Base-by-base conservation (phyloP, 1,140 invertebrate genomes). In the Solenopsis fugax region DNA sequence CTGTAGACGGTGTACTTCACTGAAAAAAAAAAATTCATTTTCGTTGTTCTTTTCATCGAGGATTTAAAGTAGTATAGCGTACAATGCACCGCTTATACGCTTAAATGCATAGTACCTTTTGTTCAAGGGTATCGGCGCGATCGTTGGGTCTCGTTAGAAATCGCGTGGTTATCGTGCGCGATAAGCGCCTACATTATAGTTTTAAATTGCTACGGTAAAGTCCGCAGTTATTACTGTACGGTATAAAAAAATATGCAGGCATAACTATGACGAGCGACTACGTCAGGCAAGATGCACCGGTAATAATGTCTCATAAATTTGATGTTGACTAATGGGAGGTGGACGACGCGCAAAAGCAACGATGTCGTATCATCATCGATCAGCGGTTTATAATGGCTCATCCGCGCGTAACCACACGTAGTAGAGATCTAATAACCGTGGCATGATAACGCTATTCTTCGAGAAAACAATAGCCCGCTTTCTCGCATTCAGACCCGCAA, bases 151-250 rank as follows among this genome's bases (percentile, higher is more conserved):
- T 78, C 34, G n/a, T 72, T 82, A 34, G 41, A 4, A 82, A 82
- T 82, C 54, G 80, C 67, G 18, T 50, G 29, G n/a, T 45, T 82
- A 60, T 48, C 67, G 69, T 24, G 41, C 18, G 41, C 54, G 80
- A 84, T 62, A 84, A 84, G 37, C 45, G 41, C 16, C 9, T 84
- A 60, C 67, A 75, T 84, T 82, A 54, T 82, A 34, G 80, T 60
- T 84, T 84, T 4, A 73, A 73, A 82, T 73, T 82, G 21, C 21
- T 56, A 50, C 67, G 24, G 80, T 75, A 72, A 60, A 58, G 52
- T 82, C 54, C 69, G 69, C 52, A 58, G 12, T 82, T 37, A 80
- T 80, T 80, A 69, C n/a, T 4, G 37, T 9, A 34, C 65, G 37
- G 34, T 58, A n/a, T 48, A 60, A 18, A 73, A 82, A 73, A 60